Percentiles rank a stretch among this genome's conserved stretches.
Evolutionary conservation across 2,888 invertebrate genomes (phyloP).

Genomic region (Tenthredo scrophulariae): DNA sequence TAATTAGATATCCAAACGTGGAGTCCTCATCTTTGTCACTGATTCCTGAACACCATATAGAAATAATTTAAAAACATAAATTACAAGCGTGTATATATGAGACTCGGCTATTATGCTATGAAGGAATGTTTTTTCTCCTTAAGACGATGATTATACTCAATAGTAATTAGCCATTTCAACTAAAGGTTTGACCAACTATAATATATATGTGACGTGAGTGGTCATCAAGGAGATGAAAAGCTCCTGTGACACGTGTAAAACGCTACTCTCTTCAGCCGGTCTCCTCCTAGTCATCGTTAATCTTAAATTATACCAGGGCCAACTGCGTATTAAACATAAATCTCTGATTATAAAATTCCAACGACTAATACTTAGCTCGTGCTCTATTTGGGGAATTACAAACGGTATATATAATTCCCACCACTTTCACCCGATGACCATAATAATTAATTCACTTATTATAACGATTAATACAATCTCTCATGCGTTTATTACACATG

Average conservation of each 20-base stretch:
- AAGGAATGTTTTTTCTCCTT: neutral
- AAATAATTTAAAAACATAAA: neutral
- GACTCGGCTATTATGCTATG: too few relatives aligned
- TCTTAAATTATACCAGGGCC: constrained; percentile 16
- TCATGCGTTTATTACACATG: neutral
- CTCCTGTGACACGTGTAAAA: constrained; percentile 41
- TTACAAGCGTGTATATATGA: neutral
- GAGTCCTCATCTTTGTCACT: neutral
- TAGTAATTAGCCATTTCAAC: constrained; percentile 40
- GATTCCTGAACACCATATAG: neutral
- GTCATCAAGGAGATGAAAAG: neutral
- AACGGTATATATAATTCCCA: neutral
- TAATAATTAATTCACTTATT: constrained; percentile 18
- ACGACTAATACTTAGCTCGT: constrained; percentile 4
- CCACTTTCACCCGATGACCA: neutral
- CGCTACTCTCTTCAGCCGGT: neutral
- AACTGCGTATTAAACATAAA: constrained; percentile 7
- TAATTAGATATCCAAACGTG: neutral
- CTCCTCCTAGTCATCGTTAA: neutral
- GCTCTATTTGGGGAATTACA: neutral
- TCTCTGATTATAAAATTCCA: constrained; percentile 50
- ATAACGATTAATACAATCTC: constrained; percentile 1
- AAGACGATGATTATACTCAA: neutral
- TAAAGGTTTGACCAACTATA: constrained; percentile 11
- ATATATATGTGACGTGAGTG: neutral